phyloP scores from a whole-genome alignment of 1,140 invertebrate species.

The Hylaeus volcanicus region DNA sequence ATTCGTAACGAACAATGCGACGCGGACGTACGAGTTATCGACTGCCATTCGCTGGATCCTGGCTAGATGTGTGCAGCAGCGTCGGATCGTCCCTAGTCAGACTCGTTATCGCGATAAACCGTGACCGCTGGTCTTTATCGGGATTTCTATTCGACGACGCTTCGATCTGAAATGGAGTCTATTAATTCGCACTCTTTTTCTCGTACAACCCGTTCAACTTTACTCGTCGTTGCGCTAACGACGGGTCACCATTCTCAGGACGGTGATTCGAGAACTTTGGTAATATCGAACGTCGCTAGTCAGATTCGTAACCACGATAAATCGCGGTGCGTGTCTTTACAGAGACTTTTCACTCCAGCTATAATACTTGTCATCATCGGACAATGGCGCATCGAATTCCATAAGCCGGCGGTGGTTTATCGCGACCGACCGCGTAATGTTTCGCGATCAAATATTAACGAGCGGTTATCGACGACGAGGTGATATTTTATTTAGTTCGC shows the following conservation, averaged over 20 bases:
- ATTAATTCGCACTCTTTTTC: no score
- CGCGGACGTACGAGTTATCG: conserved; percentile 47
- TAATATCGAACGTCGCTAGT: conserved; percentile 1
- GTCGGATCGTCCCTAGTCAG: no score
- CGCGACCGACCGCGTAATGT: conserved; percentile 3
- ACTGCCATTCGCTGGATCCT: not conserved
- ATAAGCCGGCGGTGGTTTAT: conserved; percentile 47
- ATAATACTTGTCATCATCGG: conserved; percentile 49
- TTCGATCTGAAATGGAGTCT: no score
- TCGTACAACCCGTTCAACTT: no score
- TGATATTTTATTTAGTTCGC: not conserved
- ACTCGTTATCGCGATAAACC: no score
- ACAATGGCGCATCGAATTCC: conserved; percentile 40
- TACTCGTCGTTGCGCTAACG: no score
- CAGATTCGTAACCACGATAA: conserved; percentile 32
- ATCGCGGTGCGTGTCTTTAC: conserved; percentile 28
- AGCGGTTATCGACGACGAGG: conserved; percentile 23
- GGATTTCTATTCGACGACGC: no score
- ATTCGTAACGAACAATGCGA: conserved; percentile 29
- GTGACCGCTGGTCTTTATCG: no score
- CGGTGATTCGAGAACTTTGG: not conserved
- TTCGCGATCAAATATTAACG: conserved; percentile 54
- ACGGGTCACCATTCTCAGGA: no score
- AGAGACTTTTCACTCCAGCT: conserved; percentile 36
- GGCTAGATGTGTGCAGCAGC: no score